phyloP scores from a whole-genome alignment of 2,113 vertebrate genomes.

The Equus quagga region DNA sequence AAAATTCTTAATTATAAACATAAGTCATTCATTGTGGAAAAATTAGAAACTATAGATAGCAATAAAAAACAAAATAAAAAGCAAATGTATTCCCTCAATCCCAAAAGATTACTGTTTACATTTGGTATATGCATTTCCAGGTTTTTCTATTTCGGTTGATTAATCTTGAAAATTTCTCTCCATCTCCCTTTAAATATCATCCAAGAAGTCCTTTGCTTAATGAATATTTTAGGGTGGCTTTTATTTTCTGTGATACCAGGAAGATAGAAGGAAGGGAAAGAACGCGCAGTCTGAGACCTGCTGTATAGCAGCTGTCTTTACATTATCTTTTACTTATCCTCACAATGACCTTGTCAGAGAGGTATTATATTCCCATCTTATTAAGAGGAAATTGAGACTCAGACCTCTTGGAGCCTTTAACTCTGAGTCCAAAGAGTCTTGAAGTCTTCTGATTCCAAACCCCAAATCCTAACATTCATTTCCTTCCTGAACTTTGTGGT shows the following conservation, averaged over 20 bases:
- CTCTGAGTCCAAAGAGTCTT: not conserved
- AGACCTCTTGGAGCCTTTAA: not conserved
- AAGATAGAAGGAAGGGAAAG: not conserved
- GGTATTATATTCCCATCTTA: not conserved
- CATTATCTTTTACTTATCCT: slow-evolving; percentile 16
- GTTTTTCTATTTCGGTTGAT: not conserved
- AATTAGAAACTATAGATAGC: not conserved
- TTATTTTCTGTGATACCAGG: slow-evolving; percentile 26
- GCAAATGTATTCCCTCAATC: not conserved
- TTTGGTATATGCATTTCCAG: not conserved
- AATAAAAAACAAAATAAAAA: slow-evolving; percentile 38
- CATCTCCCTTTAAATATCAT: slow-evolving; percentile 20
- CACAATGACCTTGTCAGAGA: not conserved
- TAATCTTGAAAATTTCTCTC: not conserved
- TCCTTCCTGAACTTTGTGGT: not conserved
- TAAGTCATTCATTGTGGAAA: not conserved
- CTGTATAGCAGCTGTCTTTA: slow-evolving; percentile 5
- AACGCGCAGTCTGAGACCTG: not conserved
- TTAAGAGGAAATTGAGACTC: not conserved
- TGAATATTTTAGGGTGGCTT: not conserved
- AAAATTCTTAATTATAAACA: slow-evolving; percentile 46
- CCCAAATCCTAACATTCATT: slow-evolving; percentile 17
- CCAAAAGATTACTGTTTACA: slow-evolving; percentile 7
- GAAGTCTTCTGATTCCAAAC: not conserved
- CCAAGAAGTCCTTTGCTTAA: not conserved